Conservation (phyloP, 2,888 invertebrate genomes). For the Incurvaria masculella region DNA sequence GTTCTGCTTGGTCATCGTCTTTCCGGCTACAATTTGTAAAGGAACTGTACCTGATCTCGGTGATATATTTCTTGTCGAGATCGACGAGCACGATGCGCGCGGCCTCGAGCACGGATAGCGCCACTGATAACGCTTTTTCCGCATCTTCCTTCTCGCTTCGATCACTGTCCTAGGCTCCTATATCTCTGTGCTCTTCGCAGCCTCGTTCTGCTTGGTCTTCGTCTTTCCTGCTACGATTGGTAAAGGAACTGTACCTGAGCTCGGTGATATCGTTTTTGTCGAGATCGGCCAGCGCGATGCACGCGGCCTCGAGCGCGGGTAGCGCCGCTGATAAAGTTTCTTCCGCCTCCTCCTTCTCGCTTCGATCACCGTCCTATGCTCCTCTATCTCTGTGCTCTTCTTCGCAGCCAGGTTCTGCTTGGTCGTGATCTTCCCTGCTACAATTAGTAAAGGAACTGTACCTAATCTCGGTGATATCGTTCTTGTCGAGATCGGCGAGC, state of each 20-base stretch:
- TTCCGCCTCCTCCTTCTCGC: conserved; percentile 85
- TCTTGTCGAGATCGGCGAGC: conserved; percentile 78
- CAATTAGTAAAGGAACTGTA: no score
- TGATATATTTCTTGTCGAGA: conserved; percentile 86
- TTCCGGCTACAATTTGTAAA: no score
- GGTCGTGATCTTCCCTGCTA: conserved; percentile 69
- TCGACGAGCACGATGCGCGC: conserved; percentile 78
- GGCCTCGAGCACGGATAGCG: conserved; percentile 79
- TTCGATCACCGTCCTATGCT: conserved; percentile 73
- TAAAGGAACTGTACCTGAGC: conserved; percentile 58
- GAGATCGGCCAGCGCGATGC: conserved; percentile 74
- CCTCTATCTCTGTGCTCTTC: conserved; percentile 79
- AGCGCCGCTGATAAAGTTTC: conserved; percentile 75
- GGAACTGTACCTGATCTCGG: conserved; percentile 75
- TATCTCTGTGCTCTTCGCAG: conserved; percentile 76
- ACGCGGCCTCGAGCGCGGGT: conserved; percentile 80
- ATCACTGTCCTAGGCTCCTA: conserved; percentile 79
- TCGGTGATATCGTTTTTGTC: conserved; percentile 91
- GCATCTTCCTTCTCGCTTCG: conserved; percentile 81
- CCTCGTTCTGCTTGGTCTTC: conserved; percentile 73
- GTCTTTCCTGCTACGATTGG: conserved; percentile 63
- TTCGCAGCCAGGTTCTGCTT: conserved; percentile 77
- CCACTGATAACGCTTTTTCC: conserved; percentile 73
- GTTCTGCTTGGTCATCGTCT: no score
- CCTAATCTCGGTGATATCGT: conserved; percentile 87